Base-by-base conservation (phyloP, 1,140 invertebrate genomes). In the Mactra quadrangularis region DNA sequence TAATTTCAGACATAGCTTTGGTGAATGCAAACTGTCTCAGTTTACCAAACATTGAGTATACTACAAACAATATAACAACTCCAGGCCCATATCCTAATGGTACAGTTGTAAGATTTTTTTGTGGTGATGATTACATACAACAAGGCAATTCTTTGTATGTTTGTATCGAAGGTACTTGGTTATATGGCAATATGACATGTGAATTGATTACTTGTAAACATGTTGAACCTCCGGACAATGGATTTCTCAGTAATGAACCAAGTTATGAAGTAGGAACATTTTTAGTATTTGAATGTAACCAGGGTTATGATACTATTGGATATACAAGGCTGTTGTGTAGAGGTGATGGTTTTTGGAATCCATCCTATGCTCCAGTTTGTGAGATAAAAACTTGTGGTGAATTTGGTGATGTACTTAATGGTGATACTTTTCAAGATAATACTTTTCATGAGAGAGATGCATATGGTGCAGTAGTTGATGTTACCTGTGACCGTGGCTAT, bases 241-340 rank as follows among this genome's bases (percentile, higher is more conserved):
- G 77, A n/a, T 29, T 13, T 7, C n/a, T 70, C 6, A 17, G 50
- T 19, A 45, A 45, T 19, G 1, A 9, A 4, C 53, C 77, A 19
- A 50, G 31, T 0, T 57, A 71, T 52, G n/a, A 59, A 19, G 66
- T 81, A 1, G 77, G 64, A 31, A 11, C 50, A 22, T 33, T 25
- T 11, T 60, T 59, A 4, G 59, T 31, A 2, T 59, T 81, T 50
- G 66, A 31, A 15, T 81, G 77, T 33, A 70, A 71, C 47, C 53
- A 70, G 27, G 77, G 77, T 33, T 81, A 81, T 38, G n/a, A 45
- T 19, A 55, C 71, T 64, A 22, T 29, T 29, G 77, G 77, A 53
- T 0, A 11, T 13, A 35, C 17, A 19, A 38, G 7, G 13, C 15
- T 81, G 38, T 4, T 57, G 7, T 81, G 77, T 60, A 29, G 50